A percentile compares a stretch with the other conserved stretches of the same genome.
phyloP scores from a whole-genome alignment of 1,140 invertebrate genomes.

The Stenopsyche tienmushanensis region DNA sequence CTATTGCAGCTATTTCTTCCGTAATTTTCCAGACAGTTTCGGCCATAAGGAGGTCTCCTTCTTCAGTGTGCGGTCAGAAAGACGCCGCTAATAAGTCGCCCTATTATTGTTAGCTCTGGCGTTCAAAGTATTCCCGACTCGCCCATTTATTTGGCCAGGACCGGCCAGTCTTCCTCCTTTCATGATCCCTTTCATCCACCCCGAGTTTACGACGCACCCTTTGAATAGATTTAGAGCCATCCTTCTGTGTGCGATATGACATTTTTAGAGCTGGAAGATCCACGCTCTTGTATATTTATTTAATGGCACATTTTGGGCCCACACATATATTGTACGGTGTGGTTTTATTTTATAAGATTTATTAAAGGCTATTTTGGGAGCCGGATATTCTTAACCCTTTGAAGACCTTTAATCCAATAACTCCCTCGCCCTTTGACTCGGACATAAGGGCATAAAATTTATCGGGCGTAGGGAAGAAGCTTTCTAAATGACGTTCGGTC shows the following conservation, averaged over 20 bases:
- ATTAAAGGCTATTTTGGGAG: background rate
- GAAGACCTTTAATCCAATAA: slow-evolving; percentile 7
- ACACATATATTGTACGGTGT: background rate
- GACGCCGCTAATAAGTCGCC: slow-evolving; percentile 32
- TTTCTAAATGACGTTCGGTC: slow-evolving; percentile 11
- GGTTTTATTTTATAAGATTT: background rate
- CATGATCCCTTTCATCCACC: background rate
- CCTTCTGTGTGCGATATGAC: too few relatives aligned
- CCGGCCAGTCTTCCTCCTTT: slow-evolving; percentile 5
- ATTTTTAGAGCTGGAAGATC: too few relatives aligned
- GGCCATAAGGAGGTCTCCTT: background rate
- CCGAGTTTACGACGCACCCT: too few relatives aligned
- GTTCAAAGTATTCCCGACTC: slow-evolving; percentile 28
- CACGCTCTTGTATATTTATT: too few relatives aligned
- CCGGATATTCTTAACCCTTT: slow-evolving; percentile 24
- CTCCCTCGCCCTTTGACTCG: slow-evolving; percentile 18
- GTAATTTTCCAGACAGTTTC: slow-evolving; percentile 16
- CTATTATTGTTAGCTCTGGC: slow-evolving; percentile 26
- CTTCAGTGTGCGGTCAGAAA: slow-evolving; percentile 4
- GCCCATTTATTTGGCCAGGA: slow-evolving; percentile 18
- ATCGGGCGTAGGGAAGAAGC: slow-evolving; percentile 13
- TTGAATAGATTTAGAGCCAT: too few relatives aligned
- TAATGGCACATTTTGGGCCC: too few relatives aligned
- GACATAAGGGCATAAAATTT: slow-evolving; percentile 22
- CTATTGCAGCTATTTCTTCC: slow-evolving; percentile 7